Evolutionary conservation across 2,888 invertebrate genomes (phyloP).

Genomic region (Pseudococcus longispinus): DNA sequence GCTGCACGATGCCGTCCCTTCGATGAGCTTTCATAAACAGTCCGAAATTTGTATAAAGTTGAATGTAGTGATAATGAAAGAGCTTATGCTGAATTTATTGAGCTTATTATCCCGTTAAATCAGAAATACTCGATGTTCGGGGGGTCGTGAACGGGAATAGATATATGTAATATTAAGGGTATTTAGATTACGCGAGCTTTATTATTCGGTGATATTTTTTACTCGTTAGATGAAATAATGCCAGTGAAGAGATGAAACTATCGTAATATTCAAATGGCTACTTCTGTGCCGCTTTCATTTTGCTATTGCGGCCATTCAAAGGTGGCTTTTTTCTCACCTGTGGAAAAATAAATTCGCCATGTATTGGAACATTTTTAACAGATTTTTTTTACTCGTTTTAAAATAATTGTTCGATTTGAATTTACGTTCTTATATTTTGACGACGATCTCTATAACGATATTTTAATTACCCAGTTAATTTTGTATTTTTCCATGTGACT

Average conservation of each 20-base stretch:
- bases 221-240: neutral
- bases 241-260: too few species aligned
- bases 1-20: neutral
- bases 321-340: too few species aligned
- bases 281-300: neutral
- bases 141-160: neutral
- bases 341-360: too few species aligned
- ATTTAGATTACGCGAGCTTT: neutral
- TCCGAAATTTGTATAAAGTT: neutral
- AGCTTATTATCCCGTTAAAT: neutral
- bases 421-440: neutral
- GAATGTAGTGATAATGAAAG: neutral
- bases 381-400: too few species aligned
- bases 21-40: neutral
- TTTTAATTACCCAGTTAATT: too few species aligned
- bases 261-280: neutral
- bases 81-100: constrained; percentile 21
- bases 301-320: neutral
- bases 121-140: neutral
- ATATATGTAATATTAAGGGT: neutral
- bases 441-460: too few species aligned
- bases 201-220: neutral
- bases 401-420: neutral
- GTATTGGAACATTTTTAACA: too few species aligned
- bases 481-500: too few species aligned